Percentiles rank a stretch among this genome's conserved stretches.
phyloP scores from a whole-genome alignment of 2,113 vertebrate species.

The Marmota flaviventris region DNA sequence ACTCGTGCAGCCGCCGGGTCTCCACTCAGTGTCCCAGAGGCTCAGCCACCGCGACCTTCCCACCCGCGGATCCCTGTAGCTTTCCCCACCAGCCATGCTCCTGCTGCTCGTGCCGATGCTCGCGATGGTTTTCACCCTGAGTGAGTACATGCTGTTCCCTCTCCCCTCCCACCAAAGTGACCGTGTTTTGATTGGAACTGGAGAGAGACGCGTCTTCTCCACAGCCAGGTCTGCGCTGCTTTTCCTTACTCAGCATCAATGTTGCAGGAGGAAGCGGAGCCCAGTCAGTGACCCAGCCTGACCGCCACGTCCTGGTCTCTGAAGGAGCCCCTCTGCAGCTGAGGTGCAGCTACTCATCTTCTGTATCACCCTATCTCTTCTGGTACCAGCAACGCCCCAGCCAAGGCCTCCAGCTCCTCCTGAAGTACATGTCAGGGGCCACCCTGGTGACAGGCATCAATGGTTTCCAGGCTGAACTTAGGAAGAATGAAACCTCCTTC shows the following conservation, averaged over 20 bases:
- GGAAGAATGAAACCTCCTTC: slow-evolving; percentile 42
- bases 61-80: neutral
- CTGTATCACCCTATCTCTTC: rapidly evolving
- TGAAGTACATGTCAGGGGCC: neutral
- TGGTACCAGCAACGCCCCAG: slow-evolving; percentile 5
- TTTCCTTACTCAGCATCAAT: neutral
- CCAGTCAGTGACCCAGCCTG: slow-evolving; percentile 31
- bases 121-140: neutral
- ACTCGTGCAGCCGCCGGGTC: too few species aligned
- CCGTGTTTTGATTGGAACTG: rapidly evolving
- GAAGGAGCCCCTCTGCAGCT: neutral
- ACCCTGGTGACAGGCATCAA: neutral
- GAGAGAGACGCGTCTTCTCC: neutral
- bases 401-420: neutral
- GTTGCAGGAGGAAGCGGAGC: slow-evolving; percentile 42
- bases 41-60: neutral
- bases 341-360: slow-evolving; percentile 10
- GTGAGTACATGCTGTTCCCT: neutral
- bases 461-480: slow-evolving; percentile 17
- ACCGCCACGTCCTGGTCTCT: neutral
- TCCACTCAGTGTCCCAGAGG: rapidly evolving
- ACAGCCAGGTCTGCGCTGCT: neutral
- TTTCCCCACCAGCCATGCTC: neutral
- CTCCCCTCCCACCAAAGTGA: neutral
- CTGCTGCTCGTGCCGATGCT: neutral